These are phyloP conservation scores for Trichechus manatus DNA, from an alignment of 2,113 vertebrate species.

Conservation along the genomic window DNA sequence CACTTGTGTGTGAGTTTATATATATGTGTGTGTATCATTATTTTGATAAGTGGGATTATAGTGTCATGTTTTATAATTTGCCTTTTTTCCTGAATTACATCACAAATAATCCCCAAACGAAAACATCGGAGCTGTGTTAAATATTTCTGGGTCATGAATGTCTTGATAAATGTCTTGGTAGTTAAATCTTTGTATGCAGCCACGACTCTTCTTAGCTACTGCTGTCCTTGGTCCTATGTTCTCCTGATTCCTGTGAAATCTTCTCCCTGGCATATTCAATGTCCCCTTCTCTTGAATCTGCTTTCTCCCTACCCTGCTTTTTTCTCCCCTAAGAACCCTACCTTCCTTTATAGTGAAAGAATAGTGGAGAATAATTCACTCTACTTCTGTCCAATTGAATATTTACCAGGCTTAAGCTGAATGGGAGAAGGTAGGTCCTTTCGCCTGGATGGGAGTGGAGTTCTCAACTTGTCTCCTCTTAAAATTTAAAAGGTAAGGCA, in stretches of 20 bases:
- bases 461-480: background rate
- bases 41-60: background rate
- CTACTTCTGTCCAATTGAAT: background rate
- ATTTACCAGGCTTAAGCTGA: background rate
- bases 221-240: background rate
- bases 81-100: background rate
- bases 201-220: background rate
- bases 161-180: background rate
- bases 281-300: background rate
- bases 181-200: background rate
- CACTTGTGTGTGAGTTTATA: background rate
- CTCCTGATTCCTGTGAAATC: background rate
- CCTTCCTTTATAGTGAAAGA: background rate
- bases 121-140: background rate
- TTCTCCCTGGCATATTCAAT: background rate
- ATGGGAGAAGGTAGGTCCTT: background rate
- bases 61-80: background rate
- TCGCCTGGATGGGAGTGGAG: background rate
- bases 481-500: constrained; percentile 59
- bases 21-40: background rate
- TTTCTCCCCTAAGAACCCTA: background rate
- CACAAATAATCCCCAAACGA: background rate
- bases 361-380: background rate
- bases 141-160: background rate
- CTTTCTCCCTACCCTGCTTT: background rate